Evolutionary conservation across 2,888 invertebrate genomes (phyloP).

Genomic region (Epirrhoe tristata): DNA sequence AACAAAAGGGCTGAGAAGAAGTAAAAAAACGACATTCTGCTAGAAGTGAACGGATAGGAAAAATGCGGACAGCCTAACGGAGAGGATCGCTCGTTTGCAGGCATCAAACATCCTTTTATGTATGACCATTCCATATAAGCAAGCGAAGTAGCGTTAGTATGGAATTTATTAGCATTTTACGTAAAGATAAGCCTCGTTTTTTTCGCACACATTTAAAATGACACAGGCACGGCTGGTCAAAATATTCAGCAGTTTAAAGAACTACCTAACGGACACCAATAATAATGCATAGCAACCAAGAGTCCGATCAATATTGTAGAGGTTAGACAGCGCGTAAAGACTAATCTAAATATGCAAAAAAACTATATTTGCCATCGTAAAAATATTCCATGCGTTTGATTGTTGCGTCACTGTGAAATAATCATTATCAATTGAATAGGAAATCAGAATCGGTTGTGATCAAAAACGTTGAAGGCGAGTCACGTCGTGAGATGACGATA

Average conservation of each 20-base stretch:
- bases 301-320: no score
- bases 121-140: slow-evolving; percentile 15
- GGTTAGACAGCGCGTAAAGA: no score
- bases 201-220: background rate
- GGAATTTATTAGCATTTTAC: slow-evolving; percentile 23
- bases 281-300: background rate
- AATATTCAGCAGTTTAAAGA: background rate
- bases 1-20: slow-evolving; percentile 18
- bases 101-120: slow-evolving; percentile 28
- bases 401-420: slow-evolving; percentile 50
- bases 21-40: slow-evolving; percentile 21
- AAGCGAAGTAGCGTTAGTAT: slow-evolving; percentile 26
- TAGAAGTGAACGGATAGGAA: slow-evolving; percentile 35
- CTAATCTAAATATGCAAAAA: background rate
- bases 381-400: slow-evolving; percentile 42
- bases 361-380: slow-evolving; percentile 20
- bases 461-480: slow-evolving; percentile 47
- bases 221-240: background rate
- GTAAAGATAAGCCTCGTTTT: slow-evolving; percentile 4
- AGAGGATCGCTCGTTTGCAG: slow-evolving; percentile 26
- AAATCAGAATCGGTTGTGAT: slow-evolving; percentile 49
- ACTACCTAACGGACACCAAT: background rate
- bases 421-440: slow-evolving; percentile 54
- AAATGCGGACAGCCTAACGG: slow-evolving; percentile 34
- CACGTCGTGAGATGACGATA: slow-evolving; percentile 50